These are phyloP conservation scores for Drosophila hamatofila DNA, from an alignment of 2,888 invertebrate genomes.

Conservation along the genomic window DNA sequence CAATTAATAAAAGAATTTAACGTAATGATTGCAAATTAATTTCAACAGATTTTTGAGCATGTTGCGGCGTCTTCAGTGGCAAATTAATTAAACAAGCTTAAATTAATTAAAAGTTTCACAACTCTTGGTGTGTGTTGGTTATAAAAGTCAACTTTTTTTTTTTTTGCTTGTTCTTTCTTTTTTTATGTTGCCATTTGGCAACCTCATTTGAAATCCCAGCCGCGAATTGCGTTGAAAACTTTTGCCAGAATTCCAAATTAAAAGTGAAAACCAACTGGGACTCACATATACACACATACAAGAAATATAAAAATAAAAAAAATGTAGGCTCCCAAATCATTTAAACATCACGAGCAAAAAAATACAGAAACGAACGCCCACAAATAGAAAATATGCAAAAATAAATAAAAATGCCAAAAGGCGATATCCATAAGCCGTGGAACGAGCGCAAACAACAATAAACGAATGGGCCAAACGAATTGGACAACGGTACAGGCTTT, in stretches of 20 bases:
- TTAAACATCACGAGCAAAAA: constrained; percentile 32
- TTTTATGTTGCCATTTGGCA: constrained; percentile 32
- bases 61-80: background rate
- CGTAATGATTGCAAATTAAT: background rate
- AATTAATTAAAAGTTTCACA: constrained; percentile 62
- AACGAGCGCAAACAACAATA: constrained; percentile 26
- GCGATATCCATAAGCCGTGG: constrained; percentile 32
- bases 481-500: constrained; percentile 29
- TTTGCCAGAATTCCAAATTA: constrained; percentile 50
- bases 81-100: constrained; percentile 48
- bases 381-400: constrained; percentile 61
- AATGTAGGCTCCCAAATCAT: constrained; percentile 46
- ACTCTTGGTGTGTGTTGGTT: constrained; percentile 28
- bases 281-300: constrained; percentile 2
- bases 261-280: constrained; percentile 49
- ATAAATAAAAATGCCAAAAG: constrained; percentile 55
- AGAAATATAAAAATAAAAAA: constrained; percentile 7
- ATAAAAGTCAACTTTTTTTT: constrained; percentile 22
- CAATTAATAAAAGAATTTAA: background rate
- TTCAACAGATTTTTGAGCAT: constrained; percentile 3
- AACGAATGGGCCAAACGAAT: constrained; percentile 30
- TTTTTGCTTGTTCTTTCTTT: background rate
- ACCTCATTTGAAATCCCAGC: constrained; percentile 36
- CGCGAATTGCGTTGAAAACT: constrained; percentile 30
- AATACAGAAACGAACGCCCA: background rate